phyloP scores from a whole-genome alignment of 2,797 vertebrate genomes.

The Microctenopoma steveboyesi region DNA sequence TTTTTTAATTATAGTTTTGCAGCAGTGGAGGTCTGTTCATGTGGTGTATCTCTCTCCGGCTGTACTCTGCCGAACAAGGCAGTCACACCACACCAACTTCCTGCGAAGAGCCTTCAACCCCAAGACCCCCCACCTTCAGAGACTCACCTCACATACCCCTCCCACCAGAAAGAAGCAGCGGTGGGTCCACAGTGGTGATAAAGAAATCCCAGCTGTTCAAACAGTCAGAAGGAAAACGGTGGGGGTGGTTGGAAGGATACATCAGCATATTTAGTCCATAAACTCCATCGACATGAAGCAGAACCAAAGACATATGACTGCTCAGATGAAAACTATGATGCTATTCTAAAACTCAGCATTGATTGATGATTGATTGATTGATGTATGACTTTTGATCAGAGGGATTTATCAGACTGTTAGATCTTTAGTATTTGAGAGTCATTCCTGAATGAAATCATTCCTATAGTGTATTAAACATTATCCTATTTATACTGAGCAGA shows the following conservation, averaged over 20 bases:
- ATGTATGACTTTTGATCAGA: too few species aligned
- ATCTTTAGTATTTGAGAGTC: too few species aligned
- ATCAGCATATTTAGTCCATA: slow-evolving; percentile 56
- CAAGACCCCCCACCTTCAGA: slow-evolving; percentile 59
- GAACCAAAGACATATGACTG: background rate
- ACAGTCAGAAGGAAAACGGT: slow-evolving; percentile 49
- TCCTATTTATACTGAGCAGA: too few species aligned
- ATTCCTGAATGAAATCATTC: background rate
- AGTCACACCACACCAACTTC: slow-evolving; percentile 40
- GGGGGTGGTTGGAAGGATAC: slow-evolving; percentile 30
- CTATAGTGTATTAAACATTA: background rate
- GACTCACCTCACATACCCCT: slow-evolving; percentile 50
- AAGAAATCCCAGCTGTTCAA: slow-evolving; percentile 74
- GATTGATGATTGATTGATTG: background rate
- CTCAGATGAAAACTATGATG: too few species aligned
- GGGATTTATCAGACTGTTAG: background rate
- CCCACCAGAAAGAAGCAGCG: slow-evolving; percentile 53
- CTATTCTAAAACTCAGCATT: background rate
- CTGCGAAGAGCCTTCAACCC: slow-evolving; percentile 50
- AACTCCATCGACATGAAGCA: slow-evolving; percentile 24
- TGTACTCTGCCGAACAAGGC: slow-evolving; percentile 42
- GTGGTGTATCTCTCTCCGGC: slow-evolving; percentile 11
- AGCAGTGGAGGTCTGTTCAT: background rate
- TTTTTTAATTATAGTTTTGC: slow-evolving; percentile 4
- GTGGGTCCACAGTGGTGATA: slow-evolving; percentile 66